These are phyloP conservation scores for Hystrix cristata DNA, from an alignment of 2,113 vertebrate species.

Conservation along the genomic window DNA sequence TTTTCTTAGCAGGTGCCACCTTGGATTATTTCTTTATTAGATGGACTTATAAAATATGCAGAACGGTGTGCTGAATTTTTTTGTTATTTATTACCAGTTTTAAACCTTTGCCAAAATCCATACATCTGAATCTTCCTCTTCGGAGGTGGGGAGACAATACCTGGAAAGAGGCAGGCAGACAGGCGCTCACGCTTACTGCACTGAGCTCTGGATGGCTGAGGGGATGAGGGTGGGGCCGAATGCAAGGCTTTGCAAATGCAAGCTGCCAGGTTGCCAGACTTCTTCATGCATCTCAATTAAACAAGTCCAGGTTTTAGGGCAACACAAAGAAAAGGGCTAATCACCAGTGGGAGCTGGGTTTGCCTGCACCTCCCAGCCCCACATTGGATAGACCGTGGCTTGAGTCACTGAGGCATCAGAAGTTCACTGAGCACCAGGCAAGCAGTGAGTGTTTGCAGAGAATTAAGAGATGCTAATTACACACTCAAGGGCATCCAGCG, in stretches of 20 bases:
- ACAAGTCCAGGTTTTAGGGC: neutral
- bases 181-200: neutral
- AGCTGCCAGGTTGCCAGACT: neutral
- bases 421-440: neutral
- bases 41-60: slow-evolving; percentile 87
- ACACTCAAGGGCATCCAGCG: neutral
- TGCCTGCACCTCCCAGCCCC: neutral
- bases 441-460: neutral
- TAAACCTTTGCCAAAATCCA: slow-evolving; percentile 86
- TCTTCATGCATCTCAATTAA: slow-evolving; percentile 61
- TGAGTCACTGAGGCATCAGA: neutral
- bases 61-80: slow-evolving; percentile 83
- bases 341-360: neutral
- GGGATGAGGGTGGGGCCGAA: accelerated
- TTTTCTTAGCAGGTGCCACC: slow-evolving; percentile 88
- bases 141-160: slow-evolving; percentile 44
- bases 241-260: slow-evolving; percentile 18
- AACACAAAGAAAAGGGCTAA: slow-evolving; percentile 13
- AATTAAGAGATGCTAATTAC: slow-evolving; percentile 21
- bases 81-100: slow-evolving; percentile 87
- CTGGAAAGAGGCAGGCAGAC: slow-evolving; percentile 65
- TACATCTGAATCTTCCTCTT: slow-evolving; percentile 82
- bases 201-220: neutral
- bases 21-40: slow-evolving; percentile 90
- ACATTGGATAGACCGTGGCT: neutral